A percentile compares a stretch with the other conserved stretches of the same genome.
These are phyloP conservation scores for Pseudomugil gertrudae DNA, from an alignment of 2,797 vertebrate species.

Conservation along the genomic window DNA sequence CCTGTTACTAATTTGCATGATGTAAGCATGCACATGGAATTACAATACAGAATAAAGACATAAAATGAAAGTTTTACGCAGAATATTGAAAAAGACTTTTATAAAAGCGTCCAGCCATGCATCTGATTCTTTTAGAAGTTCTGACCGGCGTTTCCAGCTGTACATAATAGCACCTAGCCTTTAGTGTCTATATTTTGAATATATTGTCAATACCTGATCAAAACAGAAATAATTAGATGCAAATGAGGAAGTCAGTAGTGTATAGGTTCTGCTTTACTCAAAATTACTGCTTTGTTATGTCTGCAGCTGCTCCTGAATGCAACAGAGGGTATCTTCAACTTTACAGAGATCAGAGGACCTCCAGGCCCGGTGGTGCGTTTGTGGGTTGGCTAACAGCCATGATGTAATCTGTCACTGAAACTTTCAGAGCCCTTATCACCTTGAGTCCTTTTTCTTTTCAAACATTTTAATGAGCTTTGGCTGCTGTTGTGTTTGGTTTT, in stretches of 20 bases:
- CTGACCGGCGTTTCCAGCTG: no score
- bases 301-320: slow-evolving; percentile 84
- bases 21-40: slow-evolving; percentile 50
- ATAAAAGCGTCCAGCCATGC: no score
- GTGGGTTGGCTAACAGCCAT: not conserved
- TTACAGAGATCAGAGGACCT: slow-evolving; percentile 83
- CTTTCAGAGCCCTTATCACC: not conserved
- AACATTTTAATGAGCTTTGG: not conserved
- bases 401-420: not conserved
- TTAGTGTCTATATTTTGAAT: no score
- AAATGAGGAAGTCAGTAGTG: no score
- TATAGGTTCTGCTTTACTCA: not conserved
- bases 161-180: no score
- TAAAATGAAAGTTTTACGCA: no score
- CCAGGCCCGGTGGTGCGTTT: slow-evolving; percentile 81
- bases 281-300: slow-evolving; percentile 9
- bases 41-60: not conserved
- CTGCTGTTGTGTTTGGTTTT: slow-evolving; percentile 5
- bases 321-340: slow-evolving; percentile 81
- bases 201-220: no score
- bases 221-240: not conserved
- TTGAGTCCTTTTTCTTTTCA: not conserved
- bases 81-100: no score
- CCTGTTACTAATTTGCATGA: slow-evolving; percentile 69
- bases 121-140: no score